Evolutionary conservation across 2,888 invertebrate genomes (phyloP).

Genomic region (Amblyjoppa fuscipennis): DNA sequence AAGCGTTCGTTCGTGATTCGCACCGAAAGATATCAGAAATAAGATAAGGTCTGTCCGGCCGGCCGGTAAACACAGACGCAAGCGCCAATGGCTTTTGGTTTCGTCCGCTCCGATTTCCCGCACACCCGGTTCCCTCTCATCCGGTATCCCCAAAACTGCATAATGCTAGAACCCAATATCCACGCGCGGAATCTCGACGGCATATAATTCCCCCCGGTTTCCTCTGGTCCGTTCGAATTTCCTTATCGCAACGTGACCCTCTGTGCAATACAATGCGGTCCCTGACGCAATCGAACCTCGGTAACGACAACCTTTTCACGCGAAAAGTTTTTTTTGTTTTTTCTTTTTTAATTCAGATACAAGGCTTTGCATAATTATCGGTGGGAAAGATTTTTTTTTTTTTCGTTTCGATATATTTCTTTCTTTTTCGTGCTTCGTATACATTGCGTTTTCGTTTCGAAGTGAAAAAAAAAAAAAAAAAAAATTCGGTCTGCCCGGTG

Average conservation of each 20-base stretch:
- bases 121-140: constrained; percentile 33
- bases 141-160: constrained; percentile 36
- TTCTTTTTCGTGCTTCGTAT: background rate
- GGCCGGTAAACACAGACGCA: constrained; percentile 32
- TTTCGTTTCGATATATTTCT: background rate
- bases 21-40: constrained; percentile 78
- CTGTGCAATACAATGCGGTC: constrained; percentile 43
- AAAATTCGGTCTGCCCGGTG: background rate
- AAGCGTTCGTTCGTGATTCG: constrained; percentile 52
- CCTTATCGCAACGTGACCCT: constrained; percentile 72
- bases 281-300: constrained; percentile 21
- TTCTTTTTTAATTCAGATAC: constrained; percentile 1
- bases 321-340: constrained; percentile 2
- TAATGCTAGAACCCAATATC: constrained; percentile 46
- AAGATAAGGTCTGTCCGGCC: constrained; percentile 80
- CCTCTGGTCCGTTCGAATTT: constrained; percentile 74
- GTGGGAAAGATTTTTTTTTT: background rate
- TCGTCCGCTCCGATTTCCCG: constrained; percentile 54
- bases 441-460: background rate
- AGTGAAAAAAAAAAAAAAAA: background rate
- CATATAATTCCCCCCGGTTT: constrained; percentile 48
- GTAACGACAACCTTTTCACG: constrained; percentile 40
- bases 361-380: constrained; percentile 23
- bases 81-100: constrained; percentile 26
- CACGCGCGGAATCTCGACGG: constrained; percentile 44